These are phyloP conservation scores for Zoanthus sociatus DNA, from an alignment of 92 coral and sea anemone species.

Conservation along the genomic window DNA sequence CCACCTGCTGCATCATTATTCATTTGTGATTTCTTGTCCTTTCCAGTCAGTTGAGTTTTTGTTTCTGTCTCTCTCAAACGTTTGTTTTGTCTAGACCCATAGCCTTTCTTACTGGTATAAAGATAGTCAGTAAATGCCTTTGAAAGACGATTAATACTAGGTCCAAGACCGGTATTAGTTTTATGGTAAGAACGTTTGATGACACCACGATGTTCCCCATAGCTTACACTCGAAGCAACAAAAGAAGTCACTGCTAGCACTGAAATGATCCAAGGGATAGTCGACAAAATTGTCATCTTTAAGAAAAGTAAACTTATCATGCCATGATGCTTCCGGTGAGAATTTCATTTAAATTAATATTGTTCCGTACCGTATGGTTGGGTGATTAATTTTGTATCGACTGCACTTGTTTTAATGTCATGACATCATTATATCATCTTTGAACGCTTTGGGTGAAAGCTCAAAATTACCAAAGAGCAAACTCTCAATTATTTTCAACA, in stretches of 20 bases:
- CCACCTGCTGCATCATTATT: neutral
- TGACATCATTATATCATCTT: conserved; percentile 37
- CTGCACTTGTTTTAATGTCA: conserved; percentile 29
- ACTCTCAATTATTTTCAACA: too few relatives aligned
- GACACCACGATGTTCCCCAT: neutral
- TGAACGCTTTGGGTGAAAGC: neutral
- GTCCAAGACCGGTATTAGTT: neutral
- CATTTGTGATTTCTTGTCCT: neutral
- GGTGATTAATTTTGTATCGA: conserved; percentile 42
- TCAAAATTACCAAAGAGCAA: too few relatives aligned
- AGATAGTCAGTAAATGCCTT: neutral
- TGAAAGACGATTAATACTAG: neutral
- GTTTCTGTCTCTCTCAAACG: neutral
- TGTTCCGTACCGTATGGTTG: conserved; percentile 18
- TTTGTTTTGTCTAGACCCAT: neutral
- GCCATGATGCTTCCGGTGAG: neutral
- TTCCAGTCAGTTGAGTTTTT: neutral
- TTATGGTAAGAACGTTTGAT: neutral
- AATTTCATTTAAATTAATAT: neutral
- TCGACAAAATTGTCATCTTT: conserved; percentile 16
- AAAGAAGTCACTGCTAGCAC: neutral
- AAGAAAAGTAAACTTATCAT: neutral
- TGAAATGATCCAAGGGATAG: neutral
- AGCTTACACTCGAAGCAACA: neutral
- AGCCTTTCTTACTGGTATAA: neutral